Base-by-base conservation (phyloP, 1,140 invertebrate genomes). In the Ceratina calcarata region DNA sequence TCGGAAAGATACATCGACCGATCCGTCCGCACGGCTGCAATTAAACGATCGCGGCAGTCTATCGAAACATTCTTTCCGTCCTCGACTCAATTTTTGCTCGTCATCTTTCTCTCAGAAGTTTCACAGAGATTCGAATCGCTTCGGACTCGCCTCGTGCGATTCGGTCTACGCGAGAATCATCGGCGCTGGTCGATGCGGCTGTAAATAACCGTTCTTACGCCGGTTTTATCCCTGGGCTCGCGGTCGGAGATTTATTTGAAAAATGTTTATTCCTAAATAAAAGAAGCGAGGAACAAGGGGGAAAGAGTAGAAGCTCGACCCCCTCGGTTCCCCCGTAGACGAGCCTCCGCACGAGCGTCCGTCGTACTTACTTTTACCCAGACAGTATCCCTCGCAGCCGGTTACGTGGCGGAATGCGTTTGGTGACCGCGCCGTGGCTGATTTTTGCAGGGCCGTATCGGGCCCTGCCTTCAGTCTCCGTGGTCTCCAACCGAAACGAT, bases 401-500 rank as follows among this genome's bases (percentile, higher is more conserved):
- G 15, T 68, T 86, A 87, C 87, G 87, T 87, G 88, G 87, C 71
- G 87, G 88, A 89, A 88, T 89, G 86, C 77, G 71, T 72, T 71
- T 69, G 51, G 58, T 37, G 18, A 75, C 62, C 27, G 49, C 85
- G 78, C 80, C 74, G 78, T 83, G 77, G 80, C 77, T 78, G 81
- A 88, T 88, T 82, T 87, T 83, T 66, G 71, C 87, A 87, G 79
- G 80, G 81, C 82, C 87, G 87, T 88, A 88, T 61, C 53, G 45
- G 71, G 51, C 57, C 32, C 20, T 20, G 53, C 57, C 60, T 13
- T n/a, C 53, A 18, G 45, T 20, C 49, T 58, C 55, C n/a, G n/a
- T 51, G 20, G 8, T 4, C 10, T 22, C 4, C 32, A 60, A 37
- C 32, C 32, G 32, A 37, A 45, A 3, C 37, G 37, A 45, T 45